A percentile compares a stretch with the other conserved stretches of the same genome.
phyloP scores from a whole-genome alignment of 1,140 invertebrate genomes.

The Tetranychus urticae region DNA sequence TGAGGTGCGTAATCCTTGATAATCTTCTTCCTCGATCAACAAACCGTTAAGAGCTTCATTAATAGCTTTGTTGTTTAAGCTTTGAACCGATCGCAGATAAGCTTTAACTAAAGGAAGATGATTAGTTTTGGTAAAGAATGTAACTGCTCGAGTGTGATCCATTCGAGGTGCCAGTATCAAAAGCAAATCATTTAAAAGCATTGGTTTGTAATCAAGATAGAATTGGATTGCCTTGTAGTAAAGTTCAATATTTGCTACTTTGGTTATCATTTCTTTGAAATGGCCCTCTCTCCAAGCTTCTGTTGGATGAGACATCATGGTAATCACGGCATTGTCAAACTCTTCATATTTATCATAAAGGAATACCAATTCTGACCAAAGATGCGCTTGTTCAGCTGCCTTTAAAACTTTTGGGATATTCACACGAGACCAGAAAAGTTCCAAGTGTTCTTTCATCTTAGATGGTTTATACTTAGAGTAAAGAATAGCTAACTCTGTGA shows the following conservation, averaged over 20 bases:
- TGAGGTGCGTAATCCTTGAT: constrained; percentile 65
- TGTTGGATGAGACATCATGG: constrained; percentile 98
- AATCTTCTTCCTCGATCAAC: constrained; percentile 95
- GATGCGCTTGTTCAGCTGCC: constrained; percentile 89
- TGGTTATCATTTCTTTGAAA: constrained; percentile 97
- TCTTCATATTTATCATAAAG: constrained; percentile 99
- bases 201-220: constrained; percentile 91
- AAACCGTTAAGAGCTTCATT: constrained; percentile 95
- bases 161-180: constrained; percentile 86
- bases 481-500: constrained; percentile 92
- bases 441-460: constrained; percentile 96
- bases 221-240: constrained; percentile 99
- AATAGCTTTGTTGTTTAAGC: constrained; percentile 94
- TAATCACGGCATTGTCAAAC: constrained; percentile 96
- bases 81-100: constrained; percentile 88
- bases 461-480: constrained; percentile 98
- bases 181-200: constrained; percentile 85
- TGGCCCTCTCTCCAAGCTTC: constrained; percentile 98
- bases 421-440: constrained; percentile 97
- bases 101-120: constrained; percentile 92
- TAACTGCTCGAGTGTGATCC: constrained; percentile 74
- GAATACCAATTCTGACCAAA: constrained; percentile 98
- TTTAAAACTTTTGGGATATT: constrained; percentile 97
- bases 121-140: constrained; percentile 39
- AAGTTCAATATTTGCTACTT: constrained; percentile 95